phyloP scores from a whole-genome alignment of 1,140 invertebrate genomes.

The Drosophila kikkawai region DNA sequence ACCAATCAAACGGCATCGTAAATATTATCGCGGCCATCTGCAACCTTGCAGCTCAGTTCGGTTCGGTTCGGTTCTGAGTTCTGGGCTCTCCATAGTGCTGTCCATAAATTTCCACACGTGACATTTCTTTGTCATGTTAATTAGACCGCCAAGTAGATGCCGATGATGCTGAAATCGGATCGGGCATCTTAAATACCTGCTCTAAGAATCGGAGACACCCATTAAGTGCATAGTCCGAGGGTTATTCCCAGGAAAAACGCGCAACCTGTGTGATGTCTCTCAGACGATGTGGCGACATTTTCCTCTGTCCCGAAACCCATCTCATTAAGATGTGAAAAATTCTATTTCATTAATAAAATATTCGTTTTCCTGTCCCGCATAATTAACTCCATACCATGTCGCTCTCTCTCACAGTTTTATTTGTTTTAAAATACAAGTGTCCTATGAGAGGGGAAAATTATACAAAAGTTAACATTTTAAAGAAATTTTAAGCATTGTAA shows the following conservation, averaged over 20 bases:
- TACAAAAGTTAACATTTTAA: neutral
- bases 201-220: constrained; percentile 52
- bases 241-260: constrained; percentile 50
- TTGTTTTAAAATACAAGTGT: constrained; percentile 5
- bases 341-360: constrained; percentile 48
- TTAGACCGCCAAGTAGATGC: constrained; percentile 72
- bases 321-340: constrained; percentile 55
- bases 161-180: constrained; percentile 66
- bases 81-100: constrained; percentile 51
- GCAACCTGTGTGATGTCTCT: constrained; percentile 17
- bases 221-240: constrained; percentile 58
- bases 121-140: constrained; percentile 85
- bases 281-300: constrained; percentile 72
- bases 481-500: neutral
- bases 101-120: constrained; percentile 77
- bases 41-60: constrained; percentile 54
- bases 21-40: constrained; percentile 78
- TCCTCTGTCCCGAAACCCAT: constrained; percentile 6
- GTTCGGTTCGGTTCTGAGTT: constrained; percentile 1
- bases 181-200: constrained; percentile 76
- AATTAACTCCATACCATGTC: constrained; percentile 30
- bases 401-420: constrained; percentile 5
- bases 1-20: constrained; percentile 81
- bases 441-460: neutral
- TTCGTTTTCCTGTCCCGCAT: constrained; percentile 34